Percentiles rank a stretch among this genome's conserved stretches.
phyloP scores from a whole-genome alignment of 2,888 invertebrate genomes.

The Toxonevra muliebris region DNA sequence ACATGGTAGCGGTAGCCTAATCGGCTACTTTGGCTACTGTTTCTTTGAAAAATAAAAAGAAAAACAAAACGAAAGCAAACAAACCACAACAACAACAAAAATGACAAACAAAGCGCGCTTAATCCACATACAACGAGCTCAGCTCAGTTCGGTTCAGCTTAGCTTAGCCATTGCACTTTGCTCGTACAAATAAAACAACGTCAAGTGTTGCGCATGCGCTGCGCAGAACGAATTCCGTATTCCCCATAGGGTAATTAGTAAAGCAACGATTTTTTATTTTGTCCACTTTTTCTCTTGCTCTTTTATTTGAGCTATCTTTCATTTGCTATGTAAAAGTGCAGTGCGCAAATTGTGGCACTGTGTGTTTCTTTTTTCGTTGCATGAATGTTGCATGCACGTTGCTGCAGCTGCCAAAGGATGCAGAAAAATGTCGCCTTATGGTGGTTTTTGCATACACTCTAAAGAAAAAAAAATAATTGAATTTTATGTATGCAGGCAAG shows the following conservation, averaged over 20 bases:
- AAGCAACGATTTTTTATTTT: constrained; percentile 19
- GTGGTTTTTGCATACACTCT: too few relatives aligned
- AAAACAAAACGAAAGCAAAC: neutral
- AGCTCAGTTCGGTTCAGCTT: neutral
- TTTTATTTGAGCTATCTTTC: neutral
- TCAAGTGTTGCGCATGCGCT: neutral
- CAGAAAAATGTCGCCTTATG: too few relatives aligned
- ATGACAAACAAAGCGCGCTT: neutral
- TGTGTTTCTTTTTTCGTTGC: neutral
- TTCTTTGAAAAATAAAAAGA: constrained; percentile 20
- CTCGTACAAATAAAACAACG: neutral
- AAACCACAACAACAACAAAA: neutral
- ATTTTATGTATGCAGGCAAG: too few relatives aligned
- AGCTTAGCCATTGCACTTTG: neutral
- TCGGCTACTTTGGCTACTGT: constrained; percentile 33
- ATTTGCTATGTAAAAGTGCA: constrained; percentile 8
- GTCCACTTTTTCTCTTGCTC: neutral
- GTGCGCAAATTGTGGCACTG: constrained; percentile 7
- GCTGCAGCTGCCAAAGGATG: neutral
- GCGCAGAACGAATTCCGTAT: constrained; percentile 4
- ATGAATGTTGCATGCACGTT: neutral
- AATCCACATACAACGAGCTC: too few relatives aligned
- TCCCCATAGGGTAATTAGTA: constrained; percentile 32
- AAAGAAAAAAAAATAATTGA: too few relatives aligned
- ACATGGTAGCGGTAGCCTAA: constrained; percentile 23